Evolutionary conservation across 2,797 vertebrate genomes (phyloP).

Genomic region (Phrynocephalus vlangalii): DNA sequence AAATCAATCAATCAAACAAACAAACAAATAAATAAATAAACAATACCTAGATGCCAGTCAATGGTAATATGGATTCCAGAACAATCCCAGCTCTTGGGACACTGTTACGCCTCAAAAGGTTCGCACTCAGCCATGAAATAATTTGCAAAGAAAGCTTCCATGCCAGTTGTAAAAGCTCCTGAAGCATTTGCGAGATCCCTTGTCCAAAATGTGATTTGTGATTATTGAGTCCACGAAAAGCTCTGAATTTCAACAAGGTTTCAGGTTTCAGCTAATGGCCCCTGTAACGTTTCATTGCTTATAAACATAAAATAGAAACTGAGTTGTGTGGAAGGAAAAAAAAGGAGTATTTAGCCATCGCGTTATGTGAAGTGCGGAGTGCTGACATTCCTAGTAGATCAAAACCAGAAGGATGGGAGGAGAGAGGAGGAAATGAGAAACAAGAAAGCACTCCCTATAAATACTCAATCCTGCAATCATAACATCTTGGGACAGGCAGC

Average conservation of each 20-base stretch:
- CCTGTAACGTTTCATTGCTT: neutral
- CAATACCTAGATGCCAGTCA: neutral
- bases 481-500: neutral
- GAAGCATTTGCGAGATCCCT: too few relatives aligned
- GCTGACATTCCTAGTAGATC: neutral
- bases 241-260: neutral
- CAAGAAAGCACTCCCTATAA: neutral
- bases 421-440: neutral
- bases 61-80: neutral
- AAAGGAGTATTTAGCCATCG: neutral
- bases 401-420: neutral
- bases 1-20: too few relatives aligned
- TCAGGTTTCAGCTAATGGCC: neutral
- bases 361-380: neutral
- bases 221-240: neutral
- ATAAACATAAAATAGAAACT: neutral
- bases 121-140: neutral
- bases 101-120: neutral
- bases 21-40: too few relatives aligned
- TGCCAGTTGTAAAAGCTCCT: neutral
- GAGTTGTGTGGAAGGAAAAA: neutral
- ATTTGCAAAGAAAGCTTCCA: neutral
- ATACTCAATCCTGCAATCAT: neutral
- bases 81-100: neutral
- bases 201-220: too few relatives aligned